Evolutionary conservation across 2,797 vertebrate genomes (phyloP).

Genomic region (Mionectes olivaceus): DNA sequence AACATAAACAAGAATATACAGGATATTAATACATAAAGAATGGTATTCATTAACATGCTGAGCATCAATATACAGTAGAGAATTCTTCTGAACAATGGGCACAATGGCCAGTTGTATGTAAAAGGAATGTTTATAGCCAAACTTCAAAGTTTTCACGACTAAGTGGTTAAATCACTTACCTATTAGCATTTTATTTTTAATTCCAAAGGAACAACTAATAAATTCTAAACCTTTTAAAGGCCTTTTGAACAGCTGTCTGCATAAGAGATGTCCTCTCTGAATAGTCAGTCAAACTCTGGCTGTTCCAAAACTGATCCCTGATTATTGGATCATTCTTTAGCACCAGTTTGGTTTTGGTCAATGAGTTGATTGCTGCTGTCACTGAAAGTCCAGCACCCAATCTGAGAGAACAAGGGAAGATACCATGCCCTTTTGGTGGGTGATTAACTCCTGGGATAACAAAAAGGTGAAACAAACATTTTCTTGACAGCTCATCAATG

Average conservation of each 20-base stretch:
- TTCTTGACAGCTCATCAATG: not conserved
- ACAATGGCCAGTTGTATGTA: not conserved
- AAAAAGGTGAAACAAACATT: not conserved
- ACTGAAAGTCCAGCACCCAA: not conserved
- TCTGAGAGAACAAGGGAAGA: not conserved
- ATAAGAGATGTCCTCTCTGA: not conserved
- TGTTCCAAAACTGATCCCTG: not conserved
- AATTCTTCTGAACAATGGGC: not conserved
- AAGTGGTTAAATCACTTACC: not conserved
- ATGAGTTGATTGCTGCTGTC: not conserved
- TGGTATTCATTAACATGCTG: slow-evolving; percentile 6
- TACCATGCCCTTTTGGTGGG: not conserved
- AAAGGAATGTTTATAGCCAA: not conserved
- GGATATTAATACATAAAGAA: slow-evolving; percentile 32
- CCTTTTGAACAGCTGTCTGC: not conserved
- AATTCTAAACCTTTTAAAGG: not conserved
- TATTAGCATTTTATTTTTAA: not conserved
- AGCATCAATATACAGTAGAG: not conserved
- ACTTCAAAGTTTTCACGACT: not conserved
- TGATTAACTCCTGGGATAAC: not conserved
- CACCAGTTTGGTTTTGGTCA: not conserved
- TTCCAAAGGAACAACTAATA: not conserved
- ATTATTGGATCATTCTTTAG: not conserved
- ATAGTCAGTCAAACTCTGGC: not conserved
- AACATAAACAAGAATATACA: slow-evolving; percentile 29